phyloP scores from a whole-genome alignment of 1,140 invertebrate genomes.

The Drosophila ohnishii region DNA sequence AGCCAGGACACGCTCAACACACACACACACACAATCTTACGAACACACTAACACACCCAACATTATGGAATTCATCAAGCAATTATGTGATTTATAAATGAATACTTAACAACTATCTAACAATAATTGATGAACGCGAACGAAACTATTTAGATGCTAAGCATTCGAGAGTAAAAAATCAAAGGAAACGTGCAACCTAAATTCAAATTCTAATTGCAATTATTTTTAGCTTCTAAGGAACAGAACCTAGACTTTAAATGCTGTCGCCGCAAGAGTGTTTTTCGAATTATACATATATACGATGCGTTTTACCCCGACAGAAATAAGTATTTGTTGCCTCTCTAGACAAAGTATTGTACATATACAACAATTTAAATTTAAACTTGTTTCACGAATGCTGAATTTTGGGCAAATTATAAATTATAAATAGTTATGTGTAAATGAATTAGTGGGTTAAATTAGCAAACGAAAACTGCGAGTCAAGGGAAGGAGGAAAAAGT shows the following conservation, averaged over 20 bases:
- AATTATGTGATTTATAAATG: constrained; percentile 80
- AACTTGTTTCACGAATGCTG: constrained; percentile 57
- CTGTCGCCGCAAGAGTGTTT: constrained; percentile 42
- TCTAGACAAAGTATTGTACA: constrained; percentile 69
- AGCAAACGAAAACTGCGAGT: constrained; percentile 53
- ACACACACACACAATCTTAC: neutral
- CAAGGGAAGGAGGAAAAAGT: neutral
- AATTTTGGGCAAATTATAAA: constrained; percentile 69
- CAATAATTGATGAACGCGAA: constrained; percentile 71
- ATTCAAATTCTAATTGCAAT: constrained; percentile 77
- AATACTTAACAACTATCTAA: constrained; percentile 78
- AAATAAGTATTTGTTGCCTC: constrained; percentile 47
- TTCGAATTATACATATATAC: constrained; percentile 59
- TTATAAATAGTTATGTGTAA: constrained; percentile 49
- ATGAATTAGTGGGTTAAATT: constrained; percentile 39
- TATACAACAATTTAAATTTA: constrained; percentile 35
- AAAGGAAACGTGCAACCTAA: constrained; percentile 55
- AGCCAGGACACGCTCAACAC: constrained; percentile 26
- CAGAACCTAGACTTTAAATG: constrained; percentile 40
- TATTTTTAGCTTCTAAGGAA: constrained; percentile 67
- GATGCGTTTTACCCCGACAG: constrained; percentile 45
- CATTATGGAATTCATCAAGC: constrained; percentile 80
- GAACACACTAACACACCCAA: constrained; percentile 5
- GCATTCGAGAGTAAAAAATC: constrained; percentile 65
- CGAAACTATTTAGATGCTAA: constrained; percentile 54